Conservation (phyloP, 1,140 invertebrate genomes). For the Achroia grisella region DNA sequence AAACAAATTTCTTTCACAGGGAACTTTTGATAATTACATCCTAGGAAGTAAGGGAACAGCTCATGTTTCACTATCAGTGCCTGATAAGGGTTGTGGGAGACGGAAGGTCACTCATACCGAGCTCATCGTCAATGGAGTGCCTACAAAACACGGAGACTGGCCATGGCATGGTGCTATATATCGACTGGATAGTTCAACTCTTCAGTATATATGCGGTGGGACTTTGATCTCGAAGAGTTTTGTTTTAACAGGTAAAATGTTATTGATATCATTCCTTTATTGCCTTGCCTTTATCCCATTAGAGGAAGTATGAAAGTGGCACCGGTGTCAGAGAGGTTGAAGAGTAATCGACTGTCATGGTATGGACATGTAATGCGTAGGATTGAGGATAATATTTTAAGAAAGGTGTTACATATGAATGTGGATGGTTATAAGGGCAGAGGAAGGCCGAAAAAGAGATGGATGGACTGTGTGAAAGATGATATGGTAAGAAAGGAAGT, state of each 20-base stretch:
- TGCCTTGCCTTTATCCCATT: no score
- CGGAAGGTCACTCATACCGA: constrained; percentile 36
- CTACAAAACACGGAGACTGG: constrained; percentile 81
- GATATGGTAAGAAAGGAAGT: no score
- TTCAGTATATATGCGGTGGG: constrained; percentile 49
- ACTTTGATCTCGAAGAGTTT: constrained; percentile 34
- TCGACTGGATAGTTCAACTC: constrained; percentile 75
- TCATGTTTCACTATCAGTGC: constrained; percentile 3
- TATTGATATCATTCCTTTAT: no score
- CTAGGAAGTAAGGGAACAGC: constrained; percentile 21
- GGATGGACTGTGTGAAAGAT: no score
- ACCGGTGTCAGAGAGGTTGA: no score
- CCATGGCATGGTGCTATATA: constrained; percentile 89
- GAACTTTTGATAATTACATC: constrained; percentile 16
- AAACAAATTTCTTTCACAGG: constrained; percentile 9
- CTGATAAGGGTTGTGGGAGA: constrained; percentile 34
- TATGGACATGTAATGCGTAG: no score
- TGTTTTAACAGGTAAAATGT: constrained; percentile 36
- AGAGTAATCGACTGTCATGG: no score
- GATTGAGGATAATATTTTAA: no score
- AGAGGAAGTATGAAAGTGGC: no score
- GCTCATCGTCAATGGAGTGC: constrained; percentile 31
- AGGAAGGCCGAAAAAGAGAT: no score
- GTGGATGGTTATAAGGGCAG: no score
- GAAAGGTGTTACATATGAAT: no score